Percentiles rank a stretch among this genome's conserved stretches.
These are phyloP conservation scores for Epinotia ramella DNA, from an alignment of 2,888 invertebrate genomes.

Conservation along the genomic window DNA sequence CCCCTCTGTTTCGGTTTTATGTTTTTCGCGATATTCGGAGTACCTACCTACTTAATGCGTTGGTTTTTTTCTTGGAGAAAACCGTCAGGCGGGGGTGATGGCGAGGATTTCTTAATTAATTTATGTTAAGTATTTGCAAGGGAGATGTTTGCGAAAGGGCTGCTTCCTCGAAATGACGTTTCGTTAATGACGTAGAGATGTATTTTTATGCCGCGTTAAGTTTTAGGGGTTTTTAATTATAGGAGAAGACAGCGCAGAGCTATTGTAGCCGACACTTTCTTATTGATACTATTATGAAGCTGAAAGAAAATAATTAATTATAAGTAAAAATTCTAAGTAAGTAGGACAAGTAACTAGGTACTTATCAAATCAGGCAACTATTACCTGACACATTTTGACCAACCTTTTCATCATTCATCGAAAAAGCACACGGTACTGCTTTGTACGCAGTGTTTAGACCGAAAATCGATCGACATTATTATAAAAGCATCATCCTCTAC, in stretches of 20 bases:
- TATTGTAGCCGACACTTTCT: conserved; percentile 1
- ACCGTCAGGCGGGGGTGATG: conserved; percentile 78
- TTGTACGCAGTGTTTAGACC: conserved; percentile 10
- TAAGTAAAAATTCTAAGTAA: neutral
- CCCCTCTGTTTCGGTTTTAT: conserved; percentile 77
- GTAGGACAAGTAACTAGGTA: neutral
- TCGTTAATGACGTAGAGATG: conserved; percentile 63
- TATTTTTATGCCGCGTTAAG: conserved; percentile 70
- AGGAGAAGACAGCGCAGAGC: conserved; percentile 9
- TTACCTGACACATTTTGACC: neutral
- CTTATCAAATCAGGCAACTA: neutral
- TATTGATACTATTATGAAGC: conserved; percentile 8
- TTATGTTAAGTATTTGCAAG: conserved; percentile 76
- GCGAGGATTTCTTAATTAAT: conserved; percentile 82
- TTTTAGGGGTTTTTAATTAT: conserved; percentile 64
- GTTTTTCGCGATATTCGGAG: conserved; percentile 76
- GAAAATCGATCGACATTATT: conserved; percentile 46
- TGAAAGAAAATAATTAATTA: neutral
- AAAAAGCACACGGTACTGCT: neutral
- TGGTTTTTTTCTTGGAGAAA: conserved; percentile 63
- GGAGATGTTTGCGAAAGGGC: conserved; percentile 67
- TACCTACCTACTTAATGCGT: conserved; percentile 65
- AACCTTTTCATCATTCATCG: neutral
- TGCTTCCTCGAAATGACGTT: conserved; percentile 65
- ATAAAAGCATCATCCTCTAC: conserved; percentile 66